Evolutionary conservation across 92 coral and sea anemone genomes (phyloP), one percentile per base, ranked within the genome.

Genomic region (Porites rus): DNA sequence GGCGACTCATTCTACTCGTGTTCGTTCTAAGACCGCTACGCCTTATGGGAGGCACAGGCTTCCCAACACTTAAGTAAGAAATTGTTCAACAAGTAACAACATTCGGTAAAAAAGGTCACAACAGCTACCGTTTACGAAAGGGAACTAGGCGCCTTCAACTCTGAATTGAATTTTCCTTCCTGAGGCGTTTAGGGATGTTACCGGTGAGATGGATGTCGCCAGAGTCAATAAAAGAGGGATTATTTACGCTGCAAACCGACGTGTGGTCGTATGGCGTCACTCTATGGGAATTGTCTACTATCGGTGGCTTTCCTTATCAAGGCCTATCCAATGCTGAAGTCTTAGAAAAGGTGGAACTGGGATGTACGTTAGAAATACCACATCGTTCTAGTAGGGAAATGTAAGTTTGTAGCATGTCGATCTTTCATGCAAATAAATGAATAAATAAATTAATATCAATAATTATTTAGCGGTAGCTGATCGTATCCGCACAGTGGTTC

Each of bases 141-240:
- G 46, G 7, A 38, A 38, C 46, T 38, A 38, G 46, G 7, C 46
- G 0, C 46, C 6, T 38, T 38, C 46, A 38, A 38, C 13, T 11
- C 7, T 59, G 50, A 22, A 31, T 0, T 10, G 0, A 79, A 13
- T 25, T 6, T 22, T 50, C 38, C 17, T 28, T 24, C 5, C 53
- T 52, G 20, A 67, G 19, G 19, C 76, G 2, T 13, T 22, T 62
- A 94, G 95, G 91, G 10, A 86, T 86, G 77, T 61, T 94, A 17
- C 97, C 97, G 4, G 85, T 94, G 10, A 83, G 95, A 28, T 94
- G 95, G 97, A 94, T 92, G 97, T 87, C 97, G 20, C 97, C 97
- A 65, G 97, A 94, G 86, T 82, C 93, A 25, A 89, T 94, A 16
- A 75, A 76, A n/a, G 92, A 94, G 46, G 97, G 97, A 51, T 67